Base-by-base conservation (phyloP, 2,113 vertebrate genomes). In the Centropristis striata region DNA sequence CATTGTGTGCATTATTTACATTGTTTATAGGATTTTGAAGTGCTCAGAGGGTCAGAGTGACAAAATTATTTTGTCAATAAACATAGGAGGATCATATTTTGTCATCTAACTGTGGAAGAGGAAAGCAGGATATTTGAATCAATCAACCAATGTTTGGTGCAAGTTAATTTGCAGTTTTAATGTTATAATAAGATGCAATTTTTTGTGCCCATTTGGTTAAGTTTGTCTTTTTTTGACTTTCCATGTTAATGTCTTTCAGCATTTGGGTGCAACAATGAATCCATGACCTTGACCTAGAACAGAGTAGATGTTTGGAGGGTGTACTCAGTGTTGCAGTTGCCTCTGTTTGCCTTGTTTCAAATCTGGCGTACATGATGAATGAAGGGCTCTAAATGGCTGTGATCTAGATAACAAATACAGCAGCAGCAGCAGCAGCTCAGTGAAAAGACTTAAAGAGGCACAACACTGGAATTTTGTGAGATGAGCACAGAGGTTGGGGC, bases 361-460 rank as follows among this genome's bases (percentile, higher is more conserved):
- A 86, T 75, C 60, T 71, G 81, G 76, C 41, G 46, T 67, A 15
- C 27, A 65, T 89, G 86, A 92, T 90, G 81, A 91, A 89, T 87
- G 85, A 87, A 84, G 69, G 75, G 72, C 87, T 83, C 73, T 86
- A 85, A 87, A 85, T 77, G 78, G 81, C 76, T 81, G 53, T 83
- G 90, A 90, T 92, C 82, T 82, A 90, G 88, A 91, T 88, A 85
- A 80, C 65, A 72, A 53, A 84, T 78, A 75, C 64, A 6, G 58
- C 75, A n/a, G n/a, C n/a, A 39, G 39, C 64, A 65, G 66, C 67
- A 14, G 78, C 54, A 61, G 64, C 36, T 71, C 73, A 58, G 71
- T 80, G 75, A 64, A 57, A 61, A 16, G 5, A 60, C 68, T 71
- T 50, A 28, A 58, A 73, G 58, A 75, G 57, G 44, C 46, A 65